phyloP scores from a whole-genome alignment of 2,888 invertebrate genomes.

The Agonopterix heracliana region DNA sequence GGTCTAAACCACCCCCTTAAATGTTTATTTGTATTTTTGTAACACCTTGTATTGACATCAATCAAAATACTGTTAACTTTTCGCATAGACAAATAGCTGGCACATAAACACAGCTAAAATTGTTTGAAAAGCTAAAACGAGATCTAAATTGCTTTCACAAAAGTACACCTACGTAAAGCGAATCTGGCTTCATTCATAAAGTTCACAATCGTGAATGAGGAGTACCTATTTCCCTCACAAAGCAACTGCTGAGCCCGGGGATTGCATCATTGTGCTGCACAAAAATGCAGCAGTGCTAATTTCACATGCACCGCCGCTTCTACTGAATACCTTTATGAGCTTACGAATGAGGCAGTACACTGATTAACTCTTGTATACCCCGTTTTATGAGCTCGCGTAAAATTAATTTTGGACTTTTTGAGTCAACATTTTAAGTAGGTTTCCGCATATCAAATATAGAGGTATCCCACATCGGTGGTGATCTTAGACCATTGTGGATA shows the following conservation, averaged over 20 bases:
- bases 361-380: conserved; percentile 12
- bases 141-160: conserved; percentile 35
- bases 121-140: no score
- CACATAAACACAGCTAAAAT: no score
- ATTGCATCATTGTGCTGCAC: conserved; percentile 67
- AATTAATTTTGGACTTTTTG: background rate
- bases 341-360: conserved; percentile 31
- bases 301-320: conserved; percentile 51
- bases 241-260: conserved; percentile 45
- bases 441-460: background rate
- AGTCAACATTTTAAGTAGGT: background rate
- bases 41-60: no score
- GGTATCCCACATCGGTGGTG: no score
- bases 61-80: no score
- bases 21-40: no score
- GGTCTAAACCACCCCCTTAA: no score
- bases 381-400: no score
- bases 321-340: conserved; percentile 53
- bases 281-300: conserved; percentile 66
- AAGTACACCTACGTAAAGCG: conserved; percentile 30
- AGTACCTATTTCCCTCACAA: conserved; percentile 43
- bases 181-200: conserved; percentile 58
- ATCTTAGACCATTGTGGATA: no score
- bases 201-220: conserved; percentile 53
- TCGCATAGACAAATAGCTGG: no score